A percentile compares a stretch with the other conserved stretches of the same genome.
These are phyloP conservation scores for Cochlearius cochlearius DNA, from an alignment of 2,113 vertebrate species.

Conservation along the genomic window DNA sequence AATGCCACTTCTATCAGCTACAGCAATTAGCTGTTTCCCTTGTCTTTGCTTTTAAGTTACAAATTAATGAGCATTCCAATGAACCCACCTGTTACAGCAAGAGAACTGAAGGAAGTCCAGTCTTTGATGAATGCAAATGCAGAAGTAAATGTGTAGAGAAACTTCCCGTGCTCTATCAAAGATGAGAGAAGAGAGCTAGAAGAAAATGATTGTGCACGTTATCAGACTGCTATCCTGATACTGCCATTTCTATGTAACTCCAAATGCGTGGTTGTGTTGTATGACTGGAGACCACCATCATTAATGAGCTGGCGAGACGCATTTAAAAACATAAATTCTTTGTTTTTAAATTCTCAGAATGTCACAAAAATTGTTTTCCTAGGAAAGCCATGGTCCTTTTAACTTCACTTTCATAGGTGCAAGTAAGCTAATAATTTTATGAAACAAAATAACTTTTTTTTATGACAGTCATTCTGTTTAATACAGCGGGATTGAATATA, in stretches of 20 bases:
- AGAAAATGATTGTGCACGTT: background rate
- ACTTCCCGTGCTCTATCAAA: background rate
- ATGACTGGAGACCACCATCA: background rate
- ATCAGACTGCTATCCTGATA: background rate
- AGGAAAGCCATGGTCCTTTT: background rate
- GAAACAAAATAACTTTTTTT: background rate
- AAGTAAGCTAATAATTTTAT: background rate
- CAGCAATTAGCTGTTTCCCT: constrained; percentile 20
- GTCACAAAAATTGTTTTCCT: background rate
- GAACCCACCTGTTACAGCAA: background rate
- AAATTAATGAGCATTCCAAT: background rate
- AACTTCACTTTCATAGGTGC: background rate
- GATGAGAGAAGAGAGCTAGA: background rate
- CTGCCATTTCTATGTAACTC: background rate
- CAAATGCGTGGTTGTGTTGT: background rate
- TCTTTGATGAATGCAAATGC: background rate
- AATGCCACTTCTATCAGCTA: background rate
- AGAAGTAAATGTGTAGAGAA: background rate
- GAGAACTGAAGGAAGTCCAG: background rate
- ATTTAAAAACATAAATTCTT: background rate
- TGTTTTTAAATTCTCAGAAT: background rate
- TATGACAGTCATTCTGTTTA: background rate
- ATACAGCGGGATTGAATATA: background rate
- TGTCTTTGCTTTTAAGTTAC: constrained; percentile 11
- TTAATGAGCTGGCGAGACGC: background rate